Percentiles rank a stretch among this genome's conserved stretches.
phyloP scores from a whole-genome alignment of 1,140 invertebrate genomes.

The Chlorops oryzae region DNA sequence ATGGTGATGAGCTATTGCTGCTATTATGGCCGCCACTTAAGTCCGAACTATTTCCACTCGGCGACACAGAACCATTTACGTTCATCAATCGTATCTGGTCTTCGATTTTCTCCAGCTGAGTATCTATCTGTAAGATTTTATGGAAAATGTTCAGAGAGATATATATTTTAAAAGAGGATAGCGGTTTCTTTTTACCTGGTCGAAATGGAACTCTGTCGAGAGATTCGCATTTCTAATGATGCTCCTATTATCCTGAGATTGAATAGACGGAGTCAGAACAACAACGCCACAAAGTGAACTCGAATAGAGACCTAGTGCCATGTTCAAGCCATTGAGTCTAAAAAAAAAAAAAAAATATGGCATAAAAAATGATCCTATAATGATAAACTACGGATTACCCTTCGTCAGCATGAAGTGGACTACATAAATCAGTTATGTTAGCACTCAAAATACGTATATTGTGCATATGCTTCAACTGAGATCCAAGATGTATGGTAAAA shows the following conservation, averaged over 20 bases:
- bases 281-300: constrained; percentile 84
- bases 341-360: background rate
- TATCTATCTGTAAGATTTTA: constrained; percentile 76
- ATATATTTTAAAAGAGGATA: no score
- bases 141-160: no score
- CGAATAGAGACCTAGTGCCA: constrained; percentile 88
- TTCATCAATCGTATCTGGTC: constrained; percentile 50
- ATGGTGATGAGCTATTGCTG: constrained; percentile 27
- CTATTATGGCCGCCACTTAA: constrained; percentile 8
- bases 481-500: constrained; percentile 94
- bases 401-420: constrained; percentile 53
- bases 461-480: constrained; percentile 97
- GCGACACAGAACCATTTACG: constrained; percentile 25
- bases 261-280: constrained; percentile 68
- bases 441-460: constrained; percentile 88
- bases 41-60: constrained; percentile 20
- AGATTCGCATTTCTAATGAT: constrained; percentile 45
- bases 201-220: constrained; percentile 46
- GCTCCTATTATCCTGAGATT: constrained; percentile 36
- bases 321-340: constrained; percentile 62
- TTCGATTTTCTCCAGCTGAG: constrained; percentile 75
- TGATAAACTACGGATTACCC: constrained; percentile 33
- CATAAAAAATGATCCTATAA: no score
- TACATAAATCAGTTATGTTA: constrained; percentile 81
- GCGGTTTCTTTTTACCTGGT: constrained; percentile 38